phyloP scores from a whole-genome alignment of 2,888 invertebrate species.

The Microplitis deprimator region DNA sequence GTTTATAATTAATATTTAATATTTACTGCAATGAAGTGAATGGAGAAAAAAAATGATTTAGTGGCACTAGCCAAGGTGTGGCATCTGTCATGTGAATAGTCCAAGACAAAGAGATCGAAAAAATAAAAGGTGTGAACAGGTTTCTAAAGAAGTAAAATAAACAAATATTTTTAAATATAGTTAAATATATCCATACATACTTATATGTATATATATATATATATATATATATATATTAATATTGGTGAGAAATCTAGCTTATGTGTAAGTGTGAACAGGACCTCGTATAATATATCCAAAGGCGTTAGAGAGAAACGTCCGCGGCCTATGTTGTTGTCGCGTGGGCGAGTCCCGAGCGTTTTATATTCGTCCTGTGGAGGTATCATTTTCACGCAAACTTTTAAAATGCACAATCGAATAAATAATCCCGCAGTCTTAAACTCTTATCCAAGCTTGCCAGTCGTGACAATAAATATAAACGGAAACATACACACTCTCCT shows the following conservation, averaged over 20 bases:
- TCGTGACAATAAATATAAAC: slow-evolving; percentile 65
- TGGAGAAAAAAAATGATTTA: background rate
- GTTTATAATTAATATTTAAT: background rate
- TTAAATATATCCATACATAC: background rate
- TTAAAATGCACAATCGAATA: slow-evolving; percentile 65
- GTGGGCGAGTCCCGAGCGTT: slow-evolving; percentile 65
- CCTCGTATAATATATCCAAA: slow-evolving; percentile 63
- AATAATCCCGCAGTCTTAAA: slow-evolving; percentile 68
- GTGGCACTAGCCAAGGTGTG: background rate
- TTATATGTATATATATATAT: slow-evolving; percentile 6
- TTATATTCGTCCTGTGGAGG: slow-evolving; percentile 66
- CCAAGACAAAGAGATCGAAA: slow-evolving; percentile 11
- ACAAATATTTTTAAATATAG: background rate
- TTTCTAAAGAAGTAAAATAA: slow-evolving; percentile 13
- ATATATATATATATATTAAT: slow-evolving; percentile 26
- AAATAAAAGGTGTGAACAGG: slow-evolving; percentile 15
- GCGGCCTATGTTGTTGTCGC: slow-evolving; percentile 57
- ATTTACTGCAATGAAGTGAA: background rate
- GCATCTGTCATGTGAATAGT: background rate
- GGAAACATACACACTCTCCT: slow-evolving; percentile 39
- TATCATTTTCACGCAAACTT: slow-evolving; percentile 70
- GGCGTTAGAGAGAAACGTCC: slow-evolving; percentile 53
- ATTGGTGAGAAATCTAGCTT: slow-evolving; percentile 36
- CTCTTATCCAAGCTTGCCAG: slow-evolving; percentile 69
- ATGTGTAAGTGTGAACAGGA: slow-evolving; percentile 55